Conservation (phyloP, 1,140 invertebrate species). For the Drosophila virilis region DNA sequence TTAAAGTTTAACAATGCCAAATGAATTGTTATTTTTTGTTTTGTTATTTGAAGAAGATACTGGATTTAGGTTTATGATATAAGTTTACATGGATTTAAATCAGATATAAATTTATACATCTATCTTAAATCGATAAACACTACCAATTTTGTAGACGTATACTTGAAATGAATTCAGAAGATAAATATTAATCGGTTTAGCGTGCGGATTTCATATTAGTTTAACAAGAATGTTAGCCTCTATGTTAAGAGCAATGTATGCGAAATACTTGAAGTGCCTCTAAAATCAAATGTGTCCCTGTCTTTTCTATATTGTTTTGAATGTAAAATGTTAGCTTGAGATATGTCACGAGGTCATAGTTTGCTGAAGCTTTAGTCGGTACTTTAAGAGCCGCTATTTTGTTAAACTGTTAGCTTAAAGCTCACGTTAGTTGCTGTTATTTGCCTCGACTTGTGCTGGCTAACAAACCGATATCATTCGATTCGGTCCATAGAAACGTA, state of each 20-base stretch:
- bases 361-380: slow-evolving; percentile 22
- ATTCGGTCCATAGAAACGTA: slow-evolving; percentile 16
- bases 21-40: no score
- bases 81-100: no score
- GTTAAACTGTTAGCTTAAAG: slow-evolving; percentile 66
- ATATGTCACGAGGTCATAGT: slow-evolving; percentile 1
- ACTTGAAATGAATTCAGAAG: not conserved
- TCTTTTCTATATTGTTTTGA: not conserved
- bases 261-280: slow-evolving; percentile 42
- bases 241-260: slow-evolving; percentile 24
- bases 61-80: no score
- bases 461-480: not conserved
- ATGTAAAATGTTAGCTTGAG: not conserved
- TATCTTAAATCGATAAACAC: no score
- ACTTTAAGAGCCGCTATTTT: slow-evolving; percentile 46
- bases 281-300: slow-evolving; percentile 11
- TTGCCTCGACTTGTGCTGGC: slow-evolving; percentile 14
- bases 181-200: slow-evolving; percentile 1
- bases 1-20: no score
- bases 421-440: slow-evolving; percentile 39
- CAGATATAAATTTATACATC: no score
- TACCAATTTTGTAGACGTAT: no score
- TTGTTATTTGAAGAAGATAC: no score
- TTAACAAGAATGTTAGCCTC: not conserved
- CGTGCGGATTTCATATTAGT: not conserved